Conservation (phyloP, 2,888 invertebrate genomes). For the Nomada flava region DNA sequence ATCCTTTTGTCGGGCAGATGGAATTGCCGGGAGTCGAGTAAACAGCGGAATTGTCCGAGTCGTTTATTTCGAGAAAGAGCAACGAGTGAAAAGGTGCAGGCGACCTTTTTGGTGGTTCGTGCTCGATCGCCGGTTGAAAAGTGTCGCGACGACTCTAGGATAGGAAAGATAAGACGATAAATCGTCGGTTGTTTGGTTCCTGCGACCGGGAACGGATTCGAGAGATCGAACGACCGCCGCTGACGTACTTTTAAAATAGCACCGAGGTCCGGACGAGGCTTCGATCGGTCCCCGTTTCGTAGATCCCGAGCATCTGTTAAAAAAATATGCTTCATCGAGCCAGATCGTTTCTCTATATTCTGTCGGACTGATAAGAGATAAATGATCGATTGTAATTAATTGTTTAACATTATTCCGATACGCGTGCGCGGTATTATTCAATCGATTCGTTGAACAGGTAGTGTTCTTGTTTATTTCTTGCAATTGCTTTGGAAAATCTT, state of each 20-base stretch:
- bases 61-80: conserved; percentile 33
- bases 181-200: conserved; percentile 32
- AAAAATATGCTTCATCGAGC: conserved; percentile 2
- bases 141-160: conserved; percentile 28
- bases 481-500: too few relatives aligned
- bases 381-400: too few relatives aligned
- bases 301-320: conserved; percentile 35
- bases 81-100: not conserved
- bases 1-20: conserved; percentile 42
- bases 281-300: conserved; percentile 38
- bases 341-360: not conserved
- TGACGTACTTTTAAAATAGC: conserved; percentile 75
- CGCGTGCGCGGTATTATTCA: too few relatives aligned
- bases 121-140: conserved; percentile 29
- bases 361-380: too few relatives aligned
- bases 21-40: conserved; percentile 30
- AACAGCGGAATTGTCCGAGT: conserved; percentile 25
- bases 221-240: conserved; percentile 48
- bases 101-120: not conserved
- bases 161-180: conserved; percentile 30
- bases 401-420: too few relatives aligned
- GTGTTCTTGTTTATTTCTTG: too few relatives aligned
- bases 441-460: too few relatives aligned
- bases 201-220: conserved; percentile 21
- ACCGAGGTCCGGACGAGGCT: conserved; percentile 70